Percentiles rank a stretch among this genome's conserved stretches.
phyloP scores from a whole-genome alignment of 2,888 invertebrate genomes.

The Drosophila infuscata region DNA sequence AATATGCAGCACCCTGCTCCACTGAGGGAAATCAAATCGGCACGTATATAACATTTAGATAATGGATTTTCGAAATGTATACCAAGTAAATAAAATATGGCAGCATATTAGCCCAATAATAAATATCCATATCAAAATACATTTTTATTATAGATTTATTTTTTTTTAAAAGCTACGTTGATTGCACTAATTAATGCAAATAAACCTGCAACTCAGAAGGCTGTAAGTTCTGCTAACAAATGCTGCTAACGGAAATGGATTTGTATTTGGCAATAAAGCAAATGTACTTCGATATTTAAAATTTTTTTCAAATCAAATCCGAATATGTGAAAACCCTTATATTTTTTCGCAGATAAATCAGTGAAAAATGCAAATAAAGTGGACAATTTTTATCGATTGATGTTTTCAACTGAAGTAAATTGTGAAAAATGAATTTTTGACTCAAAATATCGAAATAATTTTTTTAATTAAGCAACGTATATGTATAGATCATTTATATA shows the following conservation, averaged over 20 bases:
- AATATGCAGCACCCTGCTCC: conserved; percentile 44
- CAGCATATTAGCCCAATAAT: background rate
- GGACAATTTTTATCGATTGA: background rate
- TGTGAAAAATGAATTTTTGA: background rate
- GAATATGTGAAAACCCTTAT: background rate
- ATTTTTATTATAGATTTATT: background rate
- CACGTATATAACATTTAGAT: background rate
- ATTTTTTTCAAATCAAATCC: background rate
- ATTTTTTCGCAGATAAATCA: background rate
- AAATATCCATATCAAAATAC: background rate
- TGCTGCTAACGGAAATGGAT: background rate
- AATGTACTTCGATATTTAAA: background rate
- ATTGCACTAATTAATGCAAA: background rate
- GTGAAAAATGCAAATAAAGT: background rate
- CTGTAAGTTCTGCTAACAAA: background rate
- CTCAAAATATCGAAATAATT: background rate
- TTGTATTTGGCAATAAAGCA: background rate
- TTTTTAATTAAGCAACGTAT: background rate
- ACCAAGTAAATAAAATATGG: background rate
- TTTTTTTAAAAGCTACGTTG: background rate
- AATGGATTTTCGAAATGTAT: background rate
- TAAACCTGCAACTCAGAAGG: background rate
- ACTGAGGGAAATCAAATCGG: background rate
- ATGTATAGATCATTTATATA: background rate
- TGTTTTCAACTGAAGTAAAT: background rate